Base-by-base conservation (phyloP, 2,888 invertebrate genomes). In the Tanypteryx hageni region DNA sequence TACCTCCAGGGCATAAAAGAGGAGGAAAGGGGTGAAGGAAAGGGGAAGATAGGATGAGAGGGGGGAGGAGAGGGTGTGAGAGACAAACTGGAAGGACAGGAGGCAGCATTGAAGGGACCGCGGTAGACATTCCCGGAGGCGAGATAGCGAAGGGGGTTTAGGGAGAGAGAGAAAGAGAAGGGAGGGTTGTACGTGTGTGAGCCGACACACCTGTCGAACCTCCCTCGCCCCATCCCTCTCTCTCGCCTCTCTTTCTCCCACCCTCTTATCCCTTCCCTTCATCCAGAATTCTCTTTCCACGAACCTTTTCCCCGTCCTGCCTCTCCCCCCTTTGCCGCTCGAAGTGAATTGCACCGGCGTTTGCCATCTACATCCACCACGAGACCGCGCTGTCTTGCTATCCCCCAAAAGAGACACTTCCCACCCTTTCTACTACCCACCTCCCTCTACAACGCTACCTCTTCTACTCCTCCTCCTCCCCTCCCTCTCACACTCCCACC, bases 161-260 rank as follows among this genome's bases (percentile, higher is more conserved):
- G 5, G 44, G 68, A 10, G 31, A 16, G 64, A 64, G n/a, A 31
- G 61, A 58, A 4, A 22, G 85, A 59, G 14, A 16, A 27, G 86
- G 27, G 86, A 4, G n/a, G 56, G 89, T n/a, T 22, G 89, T 89
- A 68, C 89, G 89, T 89, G 89, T 89, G 89, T 89, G 89, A 89
- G 89, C 89, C 89, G 89, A 89, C 89, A 89, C 89, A 89, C 89
- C 89, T 89, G 89, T 89, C 89, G 89, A 89, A 89, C 89, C 89
- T 89, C 16, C 44, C 89, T 64, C 89, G 18, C 89, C 27, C 86
- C 76, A 27, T 76, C 76, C 18, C 8, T 56, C 44, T n/a, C 18
- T 57, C 84, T 16, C 68, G n/a, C 16, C 57, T 10, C 83, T 57
- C 56, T 14, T 57, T 11, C 11, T 18, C 11, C n/a, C 27, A 18